Evolutionary conservation across 2,888 invertebrate species (phyloP), one percentile per base, ranked within the genome.

Genomic region (Linnaemya tessellans): DNA sequence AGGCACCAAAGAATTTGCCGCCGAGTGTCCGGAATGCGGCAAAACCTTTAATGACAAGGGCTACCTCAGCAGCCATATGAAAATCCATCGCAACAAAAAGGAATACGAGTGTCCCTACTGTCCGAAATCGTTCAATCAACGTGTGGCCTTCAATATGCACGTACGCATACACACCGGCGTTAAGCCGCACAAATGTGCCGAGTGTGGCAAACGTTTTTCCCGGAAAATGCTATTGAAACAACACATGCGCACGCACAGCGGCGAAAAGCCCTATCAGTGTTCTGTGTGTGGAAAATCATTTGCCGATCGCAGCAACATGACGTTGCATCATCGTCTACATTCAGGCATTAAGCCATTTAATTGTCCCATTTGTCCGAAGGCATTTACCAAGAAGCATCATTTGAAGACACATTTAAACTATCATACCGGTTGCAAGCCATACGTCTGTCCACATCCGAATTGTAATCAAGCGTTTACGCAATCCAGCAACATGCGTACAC

Each of bases 81-180:
- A 97, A 93, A 97, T 97, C 88, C 97, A 97, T 92, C 94, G 94
- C 86, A 96, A 97, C 90, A 94, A 95, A 84, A 97, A 96, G 90
- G 96, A 97, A 90, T 97, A 97, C 92, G 96, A 95, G 65, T 97
- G 97, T 89, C 94, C 95, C 30, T 94, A 95, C 88, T 97, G 97
- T 89, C 96, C 96, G 0, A 97, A 97, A 91, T 95, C 96, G 22
- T 97, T 97, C 91, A 97, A 97, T 91, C 97, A 97, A 91, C 94
- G 97, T 43, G 97, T 97, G 7, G 97, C 97, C 10, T 97, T 97
- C 92, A 97, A 97, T 90, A 97, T 97, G 97, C 97, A 97, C 90
- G 95, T 96, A 1, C 93, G 97, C 82, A 97, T 97, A 81, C 97
- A 97, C 89, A 96, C 96, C 84, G 97, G 96, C 13, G 94, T 96